phyloP scores from a whole-genome alignment of 1,140 invertebrate genomes.

The Drosophila pruinosa region DNA sequence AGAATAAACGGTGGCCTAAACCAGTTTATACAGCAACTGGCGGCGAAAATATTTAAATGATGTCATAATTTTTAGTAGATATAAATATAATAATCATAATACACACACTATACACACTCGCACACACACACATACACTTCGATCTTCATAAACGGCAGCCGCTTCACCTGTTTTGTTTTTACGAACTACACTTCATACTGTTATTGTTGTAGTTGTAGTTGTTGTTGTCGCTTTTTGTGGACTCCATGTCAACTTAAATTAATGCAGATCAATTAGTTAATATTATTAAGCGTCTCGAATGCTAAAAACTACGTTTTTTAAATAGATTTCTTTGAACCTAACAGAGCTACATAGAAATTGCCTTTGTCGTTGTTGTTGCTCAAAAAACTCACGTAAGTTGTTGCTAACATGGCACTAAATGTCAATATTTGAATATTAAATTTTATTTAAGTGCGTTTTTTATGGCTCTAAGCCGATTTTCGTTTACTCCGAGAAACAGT shows the following conservation, averaged over 20 bases:
- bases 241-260: slow-evolving; percentile 62
- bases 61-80: slow-evolving; percentile 75
- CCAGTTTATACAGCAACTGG: slow-evolving; percentile 68
- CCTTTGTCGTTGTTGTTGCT: neutral
- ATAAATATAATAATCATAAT: slow-evolving; percentile 72
- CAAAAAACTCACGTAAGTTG: slow-evolving; percentile 62
- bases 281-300: slow-evolving; percentile 69
- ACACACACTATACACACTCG: slow-evolving; percentile 32
- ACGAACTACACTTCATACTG: neutral
- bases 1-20: slow-evolving; percentile 56
- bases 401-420: slow-evolving; percentile 81
- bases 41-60: slow-evolving; percentile 80
- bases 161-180: slow-evolving; percentile 47
- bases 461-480: slow-evolving; percentile 80
- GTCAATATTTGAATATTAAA: slow-evolving; percentile 82
- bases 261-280: slow-evolving; percentile 82
- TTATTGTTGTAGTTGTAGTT: neutral
- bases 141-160: slow-evolving; percentile 55
- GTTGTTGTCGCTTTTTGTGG: slow-evolving; percentile 10
- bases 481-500: slow-evolving; percentile 62
- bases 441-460: slow-evolving; percentile 82
- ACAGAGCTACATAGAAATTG: slow-evolving; percentile 1
- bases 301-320: slow-evolving; percentile 49
- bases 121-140: slow-evolving; percentile 51
- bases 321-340: slow-evolving; percentile 33